Base-by-base conservation (phyloP, 2,797 vertebrate genomes). In the Dipus sagitta region DNA sequence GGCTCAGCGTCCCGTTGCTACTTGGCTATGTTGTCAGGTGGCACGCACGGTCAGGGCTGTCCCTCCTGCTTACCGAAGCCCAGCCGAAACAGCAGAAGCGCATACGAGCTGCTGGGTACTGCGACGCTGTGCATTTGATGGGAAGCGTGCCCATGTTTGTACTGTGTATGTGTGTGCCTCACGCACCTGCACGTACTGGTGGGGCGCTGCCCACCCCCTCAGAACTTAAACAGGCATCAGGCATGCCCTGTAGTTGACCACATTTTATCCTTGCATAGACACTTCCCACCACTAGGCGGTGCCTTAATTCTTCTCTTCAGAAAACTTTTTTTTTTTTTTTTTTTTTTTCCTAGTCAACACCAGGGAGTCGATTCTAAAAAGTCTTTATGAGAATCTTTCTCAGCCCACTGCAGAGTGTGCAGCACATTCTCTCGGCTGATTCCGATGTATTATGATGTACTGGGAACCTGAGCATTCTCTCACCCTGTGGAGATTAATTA, bases 211-310 rank as follows among this genome's bases (percentile, higher is more conserved):
- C 18, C 23, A 52, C 2, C n/a, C 5, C 1, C 28, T 28, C 2
- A 34, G 30, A 67, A 47, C 34, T 52, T 14, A 21, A 32, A 71
- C 13, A 47, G 38, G 15, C 17, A 17, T 9, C 21, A 6, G 20
- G 34, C 24, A 2, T 28, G 23, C 52, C 24, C 12, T 28, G 0
- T 8, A 23, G 34, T 21, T 20, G 58, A 32, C 77, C 21, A 0
- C 13, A 13, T 15, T 85, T 52, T 62, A 15, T 88, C 30, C 70
- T 47, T 88, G 92, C 71, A 74, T 30, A 88, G 86, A 95, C 54
- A 47, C 15, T 38, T 75, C 24, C 28, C 21, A 6, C 94, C 98
- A 96, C 97, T 95, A 97, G 98, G 97, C 62, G 97, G 80, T 80
- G 96, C 94, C 83, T 96, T 89, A 30, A 95, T 81, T 32, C 97